A percentile compares a stretch with the other conserved stretches of the same genome.
Evolutionary conservation across 2,888 invertebrate species (phyloP).

Genomic region (Willowsia nigromaculata): DNA sequence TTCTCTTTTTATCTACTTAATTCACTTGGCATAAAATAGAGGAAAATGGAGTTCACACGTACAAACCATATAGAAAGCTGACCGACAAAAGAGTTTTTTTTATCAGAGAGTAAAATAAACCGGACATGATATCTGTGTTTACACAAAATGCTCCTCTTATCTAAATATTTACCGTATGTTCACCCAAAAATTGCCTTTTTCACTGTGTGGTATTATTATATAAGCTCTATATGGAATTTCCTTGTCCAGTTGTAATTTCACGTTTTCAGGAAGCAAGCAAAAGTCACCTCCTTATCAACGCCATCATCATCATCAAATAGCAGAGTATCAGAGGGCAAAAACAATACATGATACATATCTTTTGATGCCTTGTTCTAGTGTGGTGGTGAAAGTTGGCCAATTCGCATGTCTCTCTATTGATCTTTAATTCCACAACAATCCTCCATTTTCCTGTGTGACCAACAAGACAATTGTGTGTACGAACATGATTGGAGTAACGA

Average conservation of each 20-base stretch:
- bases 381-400: background rate
- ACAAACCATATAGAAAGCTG: background rate
- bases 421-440: background rate
- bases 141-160: slow-evolving; percentile 39
- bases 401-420: background rate
- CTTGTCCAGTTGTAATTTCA: too few species aligned
- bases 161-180: slow-evolving; percentile 15
- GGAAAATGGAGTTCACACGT: background rate
- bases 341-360: background rate
- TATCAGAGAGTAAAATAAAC: background rate
- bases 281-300: background rate
- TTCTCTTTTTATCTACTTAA: background rate
- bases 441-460: background rate
- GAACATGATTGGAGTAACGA: background rate
- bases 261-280: too few species aligned
- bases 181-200: background rate
- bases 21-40: background rate
- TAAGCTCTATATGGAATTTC: background rate
- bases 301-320: background rate
- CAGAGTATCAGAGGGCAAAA: background rate
- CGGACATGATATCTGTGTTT: slow-evolving; percentile 28
- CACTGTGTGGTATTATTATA: background rate
- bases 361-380: background rate
- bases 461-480: background rate
- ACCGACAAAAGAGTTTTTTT: slow-evolving; percentile 18